Base-by-base conservation (phyloP, 2,797 vertebrate genomes). In the Dallia pectoralis region DNA sequence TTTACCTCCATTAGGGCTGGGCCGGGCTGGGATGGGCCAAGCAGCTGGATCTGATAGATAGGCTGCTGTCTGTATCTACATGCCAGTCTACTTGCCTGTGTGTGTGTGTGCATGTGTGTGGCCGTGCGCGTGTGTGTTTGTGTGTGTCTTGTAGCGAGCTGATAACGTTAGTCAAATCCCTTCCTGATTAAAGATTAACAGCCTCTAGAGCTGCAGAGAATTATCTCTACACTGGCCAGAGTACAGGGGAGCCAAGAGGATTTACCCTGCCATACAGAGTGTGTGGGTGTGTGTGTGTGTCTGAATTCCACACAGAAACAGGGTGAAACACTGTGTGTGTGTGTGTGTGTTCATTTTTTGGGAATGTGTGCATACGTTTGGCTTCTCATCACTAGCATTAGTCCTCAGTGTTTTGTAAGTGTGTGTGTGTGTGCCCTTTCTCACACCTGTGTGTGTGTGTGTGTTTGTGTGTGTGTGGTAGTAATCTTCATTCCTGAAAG, bases 171-270 rank as follows among this genome's bases (percentile, higher is more conserved):
- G 91, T 89, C 90, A 93, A 93, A 93, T 93, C 92, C 90, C 84
- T 92, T 91, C 85, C 90, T 91, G 90, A 92, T 92, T 93, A 92
- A 93, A 93, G 92, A 93, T 93, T 91, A 93, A 90, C 87, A 79
- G 81, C 82, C 82, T 80, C 88, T 75, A 86, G 87, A 89, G 87
- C 90, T 87, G 90, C 87, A 84, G 85, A 84, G 88, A 81, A 89
- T 93, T 92, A 91, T 93, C 91, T 92, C 87, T 80, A 78, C 74
- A 83, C 87, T 85, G 87, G 87, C 86, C 82, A 16, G 86, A 87
- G 81, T 88, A 86, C 78, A 88, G 85, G 79, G 91, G 88, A 93
- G 89, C 90, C 92, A 86, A 84, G 85, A 87, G 91, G 91, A 92
- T 93, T 91, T 91, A 88, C 76, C 83, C 27, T 69, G 44, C 74